These are phyloP conservation scores for Epinotia demarniana DNA, from an alignment of 2,888 invertebrate genomes.

Conservation along the genomic window DNA sequence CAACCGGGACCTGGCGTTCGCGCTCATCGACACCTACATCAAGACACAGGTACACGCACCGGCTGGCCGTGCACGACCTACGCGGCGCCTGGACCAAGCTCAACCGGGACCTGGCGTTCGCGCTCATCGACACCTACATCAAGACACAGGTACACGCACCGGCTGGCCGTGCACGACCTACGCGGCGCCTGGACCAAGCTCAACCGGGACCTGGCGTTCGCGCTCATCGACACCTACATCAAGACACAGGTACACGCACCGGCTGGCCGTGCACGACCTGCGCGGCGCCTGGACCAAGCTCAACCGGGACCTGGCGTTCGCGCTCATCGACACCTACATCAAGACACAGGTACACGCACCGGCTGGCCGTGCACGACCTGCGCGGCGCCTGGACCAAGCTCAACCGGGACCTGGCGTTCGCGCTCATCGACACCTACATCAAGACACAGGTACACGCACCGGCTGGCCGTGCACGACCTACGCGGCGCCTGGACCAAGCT, in stretches of 20 bases:
- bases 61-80: conserved; percentile 95
- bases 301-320: conserved; percentile 97
- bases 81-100: conserved; percentile 99
- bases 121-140: conserved; percentile 97
- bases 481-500: conserved; percentile 99
- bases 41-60: conserved; percentile 93
- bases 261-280: conserved; percentile 95
- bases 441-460: conserved; percentile 93
- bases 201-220: conserved; percentile 97
- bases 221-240: conserved; percentile 97
- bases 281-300: conserved; percentile 99
- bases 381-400: conserved; percentile 99
- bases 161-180: conserved; percentile 95
- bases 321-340: conserved; percentile 97
- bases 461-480: conserved; percentile 95
- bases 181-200: conserved; percentile 99
- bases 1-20: conserved; percentile 97
- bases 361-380: conserved; percentile 95
- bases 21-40: conserved; percentile 97
- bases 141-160: conserved; percentile 93
- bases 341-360: conserved; percentile 93
- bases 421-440: conserved; percentile 97
- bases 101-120: conserved; percentile 97
- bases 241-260: conserved; percentile 93
- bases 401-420: conserved; percentile 97